Evolutionary conservation across 2,797 vertebrate species (phyloP).

Genomic region (Emys orbicularis): DNA sequence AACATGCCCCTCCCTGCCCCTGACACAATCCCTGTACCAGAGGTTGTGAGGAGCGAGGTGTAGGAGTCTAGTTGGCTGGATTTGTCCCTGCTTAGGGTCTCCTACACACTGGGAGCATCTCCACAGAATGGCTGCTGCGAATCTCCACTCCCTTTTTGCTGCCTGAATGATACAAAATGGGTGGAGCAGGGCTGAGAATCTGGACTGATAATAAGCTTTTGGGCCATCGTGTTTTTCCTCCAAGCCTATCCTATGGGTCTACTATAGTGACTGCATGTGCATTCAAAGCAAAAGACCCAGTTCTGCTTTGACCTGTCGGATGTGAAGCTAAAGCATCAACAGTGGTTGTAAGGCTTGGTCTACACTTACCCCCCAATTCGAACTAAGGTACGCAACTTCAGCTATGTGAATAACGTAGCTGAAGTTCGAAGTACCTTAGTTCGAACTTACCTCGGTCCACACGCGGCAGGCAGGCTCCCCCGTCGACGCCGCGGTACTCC

Average conservation of each 20-base stretch:
- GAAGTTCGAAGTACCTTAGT: too few relatives aligned
- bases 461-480: too few relatives aligned
- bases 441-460: too few relatives aligned
- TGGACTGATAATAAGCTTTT: not conserved
- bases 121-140: not conserved
- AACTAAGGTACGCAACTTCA: too few relatives aligned
- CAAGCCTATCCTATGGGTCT: not conserved
- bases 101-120: fast-evolving
- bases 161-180: not conserved
- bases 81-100: not conserved
- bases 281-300: not conserved
- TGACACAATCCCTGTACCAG: fast-evolving
- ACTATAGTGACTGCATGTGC: not conserved
- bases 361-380: too few relatives aligned
- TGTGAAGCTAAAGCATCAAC: not conserved
- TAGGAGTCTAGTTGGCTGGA: not conserved
- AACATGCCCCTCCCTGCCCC: not conserved
- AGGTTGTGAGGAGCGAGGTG: not conserved
- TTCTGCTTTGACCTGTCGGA: not conserved
- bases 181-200: not conserved
- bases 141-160: not conserved
- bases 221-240: not conserved
- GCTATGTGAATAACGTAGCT: too few relatives aligned
- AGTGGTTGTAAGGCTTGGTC: not conserved
- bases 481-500: too few relatives aligned